Evolutionary conservation across 2,113 vertebrate species (phyloP).

Genomic region (human (Homo sapiens)): GRCh38 chr19:29549501-29550000

Average conservation of each 20-base stretch:
- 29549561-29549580: rapidly evolving
- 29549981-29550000: too few species aligned
- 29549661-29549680: background rate
- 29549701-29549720: background rate
- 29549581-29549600: too few species aligned
- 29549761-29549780: background rate
- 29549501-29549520: too few species aligned
- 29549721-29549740: background rate
- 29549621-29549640: too few species aligned
- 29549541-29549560: too few species aligned
- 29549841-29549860: too few species aligned
- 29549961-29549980: background rate
- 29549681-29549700: rapidly evolving
- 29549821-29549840: background rate
- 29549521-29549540: rapidly evolving
- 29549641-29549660: too few species aligned
- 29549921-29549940: background rate
- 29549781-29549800: background rate
- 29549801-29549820: background rate
- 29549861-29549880: rapidly evolving
- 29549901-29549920: background rate
- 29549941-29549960: background rate
- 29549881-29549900: background rate
- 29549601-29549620: too few species aligned
- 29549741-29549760: background rate